phyloP scores from a whole-genome alignment of 2,113 vertebrate species.

The Nesoenas mayeri region DNA sequence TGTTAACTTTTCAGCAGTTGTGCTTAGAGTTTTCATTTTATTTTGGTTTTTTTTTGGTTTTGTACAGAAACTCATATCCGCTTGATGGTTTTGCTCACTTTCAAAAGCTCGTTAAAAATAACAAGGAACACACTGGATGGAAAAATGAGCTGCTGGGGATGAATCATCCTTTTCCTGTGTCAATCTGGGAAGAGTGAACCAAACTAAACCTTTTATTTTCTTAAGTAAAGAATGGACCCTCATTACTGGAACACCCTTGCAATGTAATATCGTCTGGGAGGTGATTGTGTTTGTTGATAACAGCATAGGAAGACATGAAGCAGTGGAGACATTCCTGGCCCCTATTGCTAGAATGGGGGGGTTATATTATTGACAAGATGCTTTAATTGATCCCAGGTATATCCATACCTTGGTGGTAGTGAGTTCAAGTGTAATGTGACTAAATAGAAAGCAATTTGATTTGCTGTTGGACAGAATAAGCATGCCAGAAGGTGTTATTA shows the following conservation, averaged over 20 bases:
- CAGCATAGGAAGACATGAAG: neutral
- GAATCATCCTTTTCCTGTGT: neutral
- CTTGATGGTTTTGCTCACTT: neutral
- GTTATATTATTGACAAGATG: neutral
- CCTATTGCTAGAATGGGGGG: neutral
- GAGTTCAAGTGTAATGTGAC: neutral
- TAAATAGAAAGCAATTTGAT: neutral
- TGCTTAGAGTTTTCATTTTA: neutral
- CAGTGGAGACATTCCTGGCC: neutral
- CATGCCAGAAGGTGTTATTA: neutral
- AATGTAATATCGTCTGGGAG: neutral
- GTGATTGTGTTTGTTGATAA: neutral
- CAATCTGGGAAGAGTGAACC: neutral
- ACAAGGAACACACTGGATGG: neutral
- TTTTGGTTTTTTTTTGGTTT: neutral
- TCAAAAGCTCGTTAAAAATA: conserved; percentile 30
- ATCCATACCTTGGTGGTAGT: neutral
- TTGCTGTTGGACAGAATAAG: neutral
- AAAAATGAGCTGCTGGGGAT: neutral
- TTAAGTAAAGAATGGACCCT: neutral
- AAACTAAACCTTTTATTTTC: neutral
- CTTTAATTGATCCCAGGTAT: neutral
- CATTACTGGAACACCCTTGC: neutral
- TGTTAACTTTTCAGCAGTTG: conserved; percentile 4
- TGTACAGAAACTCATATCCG: neutral